Percentiles rank a stretch among this genome's conserved stretches.
Evolutionary conservation across 2,888 invertebrate genomes (phyloP).

Genomic region (Patella depressa): DNA sequence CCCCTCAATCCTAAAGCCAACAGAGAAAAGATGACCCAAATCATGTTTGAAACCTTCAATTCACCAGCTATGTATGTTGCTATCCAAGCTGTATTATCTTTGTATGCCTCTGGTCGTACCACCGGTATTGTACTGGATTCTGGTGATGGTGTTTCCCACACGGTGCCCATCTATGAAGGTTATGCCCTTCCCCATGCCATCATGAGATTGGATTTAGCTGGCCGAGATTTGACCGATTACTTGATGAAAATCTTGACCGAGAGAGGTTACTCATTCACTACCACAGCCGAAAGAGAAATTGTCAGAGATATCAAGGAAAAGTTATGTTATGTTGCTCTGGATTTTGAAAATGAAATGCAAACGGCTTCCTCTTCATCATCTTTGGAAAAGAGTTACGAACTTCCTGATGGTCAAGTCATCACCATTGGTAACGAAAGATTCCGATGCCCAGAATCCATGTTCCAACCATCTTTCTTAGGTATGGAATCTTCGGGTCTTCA

Average conservation of each 20-base stretch:
- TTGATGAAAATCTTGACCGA: constrained; percentile 74
- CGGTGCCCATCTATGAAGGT: constrained; percentile 81
- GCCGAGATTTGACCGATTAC: constrained; percentile 65
- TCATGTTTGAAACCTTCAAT: constrained; percentile 75
- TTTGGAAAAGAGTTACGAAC: constrained; percentile 51
- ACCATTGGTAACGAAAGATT: constrained; percentile 55
- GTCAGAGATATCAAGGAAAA: constrained; percentile 95
- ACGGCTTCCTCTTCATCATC: constrained; percentile 44
- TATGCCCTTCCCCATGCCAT: constrained; percentile 72
- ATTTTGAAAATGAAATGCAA: constrained; percentile 93
- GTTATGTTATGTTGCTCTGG: constrained; percentile 90
- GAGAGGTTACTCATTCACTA: constrained; percentile 71
- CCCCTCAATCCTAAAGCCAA: constrained; percentile 91
- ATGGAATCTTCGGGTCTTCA: constrained; percentile 79
- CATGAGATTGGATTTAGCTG: constrained; percentile 49
- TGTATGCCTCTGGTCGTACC: constrained; percentile 94
- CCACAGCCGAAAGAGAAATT: constrained; percentile 81
- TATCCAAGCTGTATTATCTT: constrained; percentile 92
- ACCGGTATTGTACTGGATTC: constrained; percentile 93
- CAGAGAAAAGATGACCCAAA: constrained; percentile 91
- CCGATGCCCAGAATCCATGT: constrained; percentile 44
- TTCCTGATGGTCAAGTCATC: constrained; percentile 56
- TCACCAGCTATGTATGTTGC: constrained; percentile 91
- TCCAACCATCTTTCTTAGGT: constrained; percentile 44
- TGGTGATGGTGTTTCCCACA: constrained; percentile 93